These are phyloP conservation scores for Microcebus ravelobensis DNA, from an alignment of 2,113 vertebrate species.

Conservation along the genomic window DNA sequence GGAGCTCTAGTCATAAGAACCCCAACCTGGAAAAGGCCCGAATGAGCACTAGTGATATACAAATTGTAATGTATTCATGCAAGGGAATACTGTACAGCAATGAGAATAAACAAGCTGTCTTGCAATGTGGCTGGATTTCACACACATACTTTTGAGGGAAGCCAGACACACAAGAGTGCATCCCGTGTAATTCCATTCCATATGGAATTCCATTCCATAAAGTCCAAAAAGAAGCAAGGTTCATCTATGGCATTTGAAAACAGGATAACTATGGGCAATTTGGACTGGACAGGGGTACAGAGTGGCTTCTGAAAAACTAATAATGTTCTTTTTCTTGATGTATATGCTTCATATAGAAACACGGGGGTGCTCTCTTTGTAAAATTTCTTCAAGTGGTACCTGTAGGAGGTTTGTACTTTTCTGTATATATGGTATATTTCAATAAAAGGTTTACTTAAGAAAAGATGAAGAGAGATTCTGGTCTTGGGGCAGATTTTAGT, in stretches of 20 bases:
- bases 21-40: neutral
- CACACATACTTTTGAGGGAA: neutral
- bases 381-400: neutral
- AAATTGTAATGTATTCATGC: neutral
- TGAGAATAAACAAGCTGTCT: neutral
- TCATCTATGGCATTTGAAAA: neutral
- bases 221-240: neutral
- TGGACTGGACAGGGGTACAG: too few relatives aligned
- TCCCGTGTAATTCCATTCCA: neutral
- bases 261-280: fast-evolving
- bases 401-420: neutral
- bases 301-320: neutral
- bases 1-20: neutral
- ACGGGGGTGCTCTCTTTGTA: neutral
- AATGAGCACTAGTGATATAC: neutral
- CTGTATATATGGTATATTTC: neutral
- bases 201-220: neutral
- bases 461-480: neutral
- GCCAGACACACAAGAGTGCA: neutral
- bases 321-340: neutral
- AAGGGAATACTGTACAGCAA: neutral
- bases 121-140: neutral
- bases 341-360: neutral
- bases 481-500: neutral
- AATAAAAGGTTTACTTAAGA: neutral